These are phyloP conservation scores for Cynocephalus volans DNA, from an alignment of 2,113 vertebrate species.

Conservation along the genomic window DNA sequence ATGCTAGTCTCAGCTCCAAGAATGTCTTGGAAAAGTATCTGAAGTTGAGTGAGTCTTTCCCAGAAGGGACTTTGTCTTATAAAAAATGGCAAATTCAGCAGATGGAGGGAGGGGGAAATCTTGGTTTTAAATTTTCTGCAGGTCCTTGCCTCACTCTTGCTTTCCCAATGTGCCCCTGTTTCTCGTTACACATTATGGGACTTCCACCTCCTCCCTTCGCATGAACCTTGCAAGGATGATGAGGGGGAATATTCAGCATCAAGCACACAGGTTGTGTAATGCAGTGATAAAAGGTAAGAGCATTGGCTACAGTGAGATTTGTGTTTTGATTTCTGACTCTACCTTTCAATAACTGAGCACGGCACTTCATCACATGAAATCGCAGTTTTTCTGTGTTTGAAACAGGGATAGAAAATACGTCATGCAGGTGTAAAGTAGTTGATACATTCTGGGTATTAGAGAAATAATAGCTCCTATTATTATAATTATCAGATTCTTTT, in stretches of 20 bases:
- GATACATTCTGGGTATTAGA: neutral
- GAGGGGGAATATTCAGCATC: neutral
- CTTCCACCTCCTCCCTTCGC: neutral
- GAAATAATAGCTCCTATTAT: neutral
- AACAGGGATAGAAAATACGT: neutral
- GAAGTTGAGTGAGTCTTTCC: constrained; percentile 75
- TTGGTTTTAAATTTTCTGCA: constrained; percentile 63
- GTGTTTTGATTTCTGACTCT: neutral
- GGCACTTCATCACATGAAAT: neutral
- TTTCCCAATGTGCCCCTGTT: neutral
- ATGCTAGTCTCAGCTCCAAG: constrained; percentile 71
- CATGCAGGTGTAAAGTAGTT: neutral
- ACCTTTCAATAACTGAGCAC: neutral
- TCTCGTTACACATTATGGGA: neutral
- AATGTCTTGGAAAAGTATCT: constrained; percentile 81
- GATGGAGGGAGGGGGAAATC: neutral
- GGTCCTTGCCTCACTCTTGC: neutral
- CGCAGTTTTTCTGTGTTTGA: neutral
- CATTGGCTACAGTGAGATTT: neutral
- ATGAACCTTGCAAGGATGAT: constrained; percentile 5
- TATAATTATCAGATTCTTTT: neutral
- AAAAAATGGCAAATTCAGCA: constrained; percentile 60
- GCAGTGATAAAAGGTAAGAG: neutral
- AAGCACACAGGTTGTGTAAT: neutral
- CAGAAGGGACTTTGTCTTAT: constrained; percentile 64